Percentiles rank a stretch among this genome's conserved stretches.
These are phyloP conservation scores for Sminthurinus aureus DNA, from an alignment of 2,888 invertebrate genomes.

Conservation along the genomic window DNA sequence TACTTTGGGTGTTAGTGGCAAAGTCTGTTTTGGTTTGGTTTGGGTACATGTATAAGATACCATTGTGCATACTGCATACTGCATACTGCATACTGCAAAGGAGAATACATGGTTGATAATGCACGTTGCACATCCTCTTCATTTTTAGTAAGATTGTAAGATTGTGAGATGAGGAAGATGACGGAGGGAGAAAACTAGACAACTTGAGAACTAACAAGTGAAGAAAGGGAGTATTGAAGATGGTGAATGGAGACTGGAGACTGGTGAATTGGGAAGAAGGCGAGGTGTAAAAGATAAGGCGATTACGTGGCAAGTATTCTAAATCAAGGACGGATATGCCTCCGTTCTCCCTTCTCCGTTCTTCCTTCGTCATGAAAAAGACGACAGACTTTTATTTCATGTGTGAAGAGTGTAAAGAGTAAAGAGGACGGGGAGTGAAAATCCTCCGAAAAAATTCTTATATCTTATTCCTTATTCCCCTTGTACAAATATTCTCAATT, in stretches of 20 bases:
- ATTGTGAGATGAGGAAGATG: background rate
- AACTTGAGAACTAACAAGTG: background rate
- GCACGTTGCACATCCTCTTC: too few relatives aligned
- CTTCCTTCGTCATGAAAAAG: constrained; percentile 30
- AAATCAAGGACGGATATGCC: constrained; percentile 39
- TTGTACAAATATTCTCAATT: constrained; percentile 5
- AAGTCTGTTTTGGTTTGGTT: background rate
- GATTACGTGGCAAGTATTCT: constrained; percentile 56
- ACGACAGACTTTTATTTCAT: background rate
- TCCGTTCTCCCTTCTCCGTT: too few relatives aligned
- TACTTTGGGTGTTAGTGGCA: constrained; percentile 7
- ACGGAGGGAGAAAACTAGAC: background rate
- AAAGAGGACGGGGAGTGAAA: constrained; percentile 37
- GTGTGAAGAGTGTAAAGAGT: background rate
- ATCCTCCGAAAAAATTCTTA: constrained; percentile 43
- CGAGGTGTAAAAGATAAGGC: constrained; percentile 58
- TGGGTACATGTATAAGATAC: too few relatives aligned
- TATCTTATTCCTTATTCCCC: constrained; percentile 24
- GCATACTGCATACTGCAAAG: too few relatives aligned
- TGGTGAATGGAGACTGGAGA: background rate
- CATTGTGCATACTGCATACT: too few relatives aligned
- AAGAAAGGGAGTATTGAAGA: background rate
- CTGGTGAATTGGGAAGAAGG: constrained; percentile 38
- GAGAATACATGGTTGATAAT: too few relatives aligned
- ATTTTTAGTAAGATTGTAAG: background rate